These are phyloP conservation scores for Chelonus formosanus DNA, from an alignment of 2,888 invertebrate genomes.

Conservation along the genomic window DNA sequence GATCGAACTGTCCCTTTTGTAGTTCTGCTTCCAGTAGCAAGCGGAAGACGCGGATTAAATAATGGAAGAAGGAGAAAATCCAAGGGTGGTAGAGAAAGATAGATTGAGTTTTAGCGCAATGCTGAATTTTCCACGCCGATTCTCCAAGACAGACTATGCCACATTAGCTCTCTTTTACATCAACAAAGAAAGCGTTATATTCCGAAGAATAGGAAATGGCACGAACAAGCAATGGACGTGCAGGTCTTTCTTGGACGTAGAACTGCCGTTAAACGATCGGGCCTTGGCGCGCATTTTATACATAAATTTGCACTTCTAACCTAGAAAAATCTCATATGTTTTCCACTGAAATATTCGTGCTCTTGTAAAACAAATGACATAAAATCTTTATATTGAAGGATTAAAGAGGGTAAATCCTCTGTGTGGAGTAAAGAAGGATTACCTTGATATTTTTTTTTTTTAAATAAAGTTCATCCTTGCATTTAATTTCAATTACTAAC, in stretches of 20 bases:
- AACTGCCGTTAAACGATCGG: conserved; percentile 35
- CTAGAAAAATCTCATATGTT: conserved; percentile 16
- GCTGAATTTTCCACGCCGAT: conserved; percentile 51
- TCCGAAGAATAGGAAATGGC: conserved; percentile 26
- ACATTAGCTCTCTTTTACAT: conserved; percentile 46
- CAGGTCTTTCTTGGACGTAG: conserved; percentile 26
- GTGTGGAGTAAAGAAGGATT: too few species aligned
- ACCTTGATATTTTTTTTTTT: too few species aligned
- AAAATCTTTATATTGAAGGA: background rate
- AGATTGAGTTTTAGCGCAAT: conserved; percentile 47
- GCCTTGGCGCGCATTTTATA: conserved; percentile 31
- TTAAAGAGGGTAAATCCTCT: too few species aligned
- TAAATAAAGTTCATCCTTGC: too few species aligned
- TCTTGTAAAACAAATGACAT: background rate
- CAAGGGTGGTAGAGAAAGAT: conserved; percentile 19
- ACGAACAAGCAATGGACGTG: conserved; percentile 11
- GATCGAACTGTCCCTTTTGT: conserved; percentile 32
- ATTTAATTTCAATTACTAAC: too few species aligned
- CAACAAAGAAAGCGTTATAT: background rate
- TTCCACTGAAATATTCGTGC: background rate
- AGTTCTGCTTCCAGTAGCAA: conserved; percentile 28
- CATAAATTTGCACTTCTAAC: conserved; percentile 29
- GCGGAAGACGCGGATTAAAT: conserved; percentile 3
- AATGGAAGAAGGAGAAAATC: conserved; percentile 1
- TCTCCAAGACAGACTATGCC: conserved; percentile 47